Evolutionary conservation across 2,113 vertebrate species (phyloP).

Genomic region (Trochalopteron elliotii): DNA sequence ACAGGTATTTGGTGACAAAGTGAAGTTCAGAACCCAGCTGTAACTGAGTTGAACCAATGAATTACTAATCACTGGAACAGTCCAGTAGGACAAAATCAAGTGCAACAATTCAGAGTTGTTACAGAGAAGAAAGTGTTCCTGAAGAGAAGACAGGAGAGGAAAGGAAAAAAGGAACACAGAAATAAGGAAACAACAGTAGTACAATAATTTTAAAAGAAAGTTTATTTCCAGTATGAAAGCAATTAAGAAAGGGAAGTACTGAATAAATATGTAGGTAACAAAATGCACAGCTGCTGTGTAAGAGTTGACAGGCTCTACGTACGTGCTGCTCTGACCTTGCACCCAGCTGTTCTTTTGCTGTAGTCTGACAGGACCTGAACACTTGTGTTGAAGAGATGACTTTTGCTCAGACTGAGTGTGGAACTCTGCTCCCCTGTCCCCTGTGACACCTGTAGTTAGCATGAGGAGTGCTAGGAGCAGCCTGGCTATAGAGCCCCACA

Average conservation of each 20-base stretch:
- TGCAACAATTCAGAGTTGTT: not conserved
- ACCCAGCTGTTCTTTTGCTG: not conserved
- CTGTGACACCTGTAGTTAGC: not conserved
- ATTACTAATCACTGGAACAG: not conserved
- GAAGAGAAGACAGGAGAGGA: not conserved
- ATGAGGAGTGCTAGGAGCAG: not conserved
- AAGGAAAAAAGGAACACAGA: not conserved
- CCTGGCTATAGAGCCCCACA: not conserved
- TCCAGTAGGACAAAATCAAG: not conserved
- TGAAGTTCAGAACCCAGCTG: not conserved
- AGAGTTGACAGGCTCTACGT: not conserved
- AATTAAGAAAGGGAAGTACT: not conserved
- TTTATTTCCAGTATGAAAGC: not conserved
- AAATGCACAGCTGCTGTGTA: not conserved
- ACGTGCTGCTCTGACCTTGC: not conserved
- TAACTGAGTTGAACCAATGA: not conserved
- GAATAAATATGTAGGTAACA: not conserved
- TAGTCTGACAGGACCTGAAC: not conserved
- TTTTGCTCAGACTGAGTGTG: not conserved
- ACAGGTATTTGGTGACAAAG: not conserved
- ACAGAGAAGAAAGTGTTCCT: not conserved
- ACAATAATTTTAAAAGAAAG: not conserved
- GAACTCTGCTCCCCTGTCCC: not conserved
- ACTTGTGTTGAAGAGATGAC: not conserved
- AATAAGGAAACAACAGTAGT: not conserved